Conservation (phyloP, 2,888 invertebrate species). For the Leptinotarsa juncta region DNA sequence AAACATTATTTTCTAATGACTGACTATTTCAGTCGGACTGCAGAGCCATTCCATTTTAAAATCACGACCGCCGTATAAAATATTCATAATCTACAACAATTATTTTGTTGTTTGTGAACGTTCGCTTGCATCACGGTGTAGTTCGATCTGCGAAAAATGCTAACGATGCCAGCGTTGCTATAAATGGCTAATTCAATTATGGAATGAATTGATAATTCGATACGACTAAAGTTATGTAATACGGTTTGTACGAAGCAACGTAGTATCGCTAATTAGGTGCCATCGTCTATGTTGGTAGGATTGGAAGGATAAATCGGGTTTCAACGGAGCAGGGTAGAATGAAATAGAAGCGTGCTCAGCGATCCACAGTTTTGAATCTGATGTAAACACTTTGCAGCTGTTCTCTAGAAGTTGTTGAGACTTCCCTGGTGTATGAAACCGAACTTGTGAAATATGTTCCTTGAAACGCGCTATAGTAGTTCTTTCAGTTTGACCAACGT, state of each 20-base stretch:
- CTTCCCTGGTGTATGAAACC: too few relatives aligned
- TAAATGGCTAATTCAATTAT: constrained; percentile 26
- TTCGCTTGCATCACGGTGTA: constrained; percentile 13
- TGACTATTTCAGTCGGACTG: neutral
- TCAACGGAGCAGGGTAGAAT: too few relatives aligned
- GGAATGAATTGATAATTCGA: constrained; percentile 27
- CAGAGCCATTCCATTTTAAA: constrained; percentile 9
- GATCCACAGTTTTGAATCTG: too few relatives aligned
- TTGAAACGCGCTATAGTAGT: too few relatives aligned
- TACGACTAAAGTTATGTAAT: constrained; percentile 24
- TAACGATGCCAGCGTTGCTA: constrained; percentile 21
- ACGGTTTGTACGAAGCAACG: constrained; percentile 2
- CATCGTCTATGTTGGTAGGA: neutral
- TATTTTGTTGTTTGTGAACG: constrained; percentile 13
- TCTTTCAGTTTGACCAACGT: too few relatives aligned
- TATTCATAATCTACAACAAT: constrained; percentile 24
- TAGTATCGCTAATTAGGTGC: constrained; percentile 13
- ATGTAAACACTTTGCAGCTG: too few relatives aligned
- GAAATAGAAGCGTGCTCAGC: too few relatives aligned
- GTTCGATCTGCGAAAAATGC: constrained; percentile 16
- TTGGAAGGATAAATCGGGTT: neutral
- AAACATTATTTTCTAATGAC: constrained; percentile 14
- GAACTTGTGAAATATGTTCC: too few relatives aligned
- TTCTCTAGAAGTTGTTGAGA: too few relatives aligned
- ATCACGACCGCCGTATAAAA: constrained; percentile 23